These are phyloP conservation scores for Neoarius graeffei DNA, from an alignment of 2,113 vertebrate species.

Conservation along the genomic window DNA sequence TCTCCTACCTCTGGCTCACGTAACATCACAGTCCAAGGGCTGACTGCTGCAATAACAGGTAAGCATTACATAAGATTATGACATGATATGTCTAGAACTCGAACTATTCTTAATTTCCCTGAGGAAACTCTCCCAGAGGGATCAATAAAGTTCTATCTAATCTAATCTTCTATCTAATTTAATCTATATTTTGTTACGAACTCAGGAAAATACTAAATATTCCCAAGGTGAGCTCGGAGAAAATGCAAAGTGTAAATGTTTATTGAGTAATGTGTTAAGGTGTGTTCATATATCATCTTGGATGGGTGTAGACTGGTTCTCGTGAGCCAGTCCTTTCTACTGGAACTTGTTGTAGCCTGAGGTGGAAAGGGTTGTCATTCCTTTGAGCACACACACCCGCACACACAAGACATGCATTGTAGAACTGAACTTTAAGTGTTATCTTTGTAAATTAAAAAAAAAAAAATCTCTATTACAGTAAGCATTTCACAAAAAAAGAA, in stretches of 20 bases:
- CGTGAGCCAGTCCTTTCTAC: background rate
- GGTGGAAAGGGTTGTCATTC: constrained; percentile 27
- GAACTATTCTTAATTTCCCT: background rate
- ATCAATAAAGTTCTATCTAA: too few species aligned
- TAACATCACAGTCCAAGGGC: constrained; percentile 28
- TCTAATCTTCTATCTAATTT: too few species aligned
- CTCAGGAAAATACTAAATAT: background rate
- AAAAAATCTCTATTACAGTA: background rate
- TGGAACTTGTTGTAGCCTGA: constrained; percentile 15
- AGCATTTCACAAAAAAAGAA: background rate
- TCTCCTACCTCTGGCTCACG: background rate
- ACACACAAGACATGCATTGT: background rate
- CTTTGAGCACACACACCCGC: background rate
- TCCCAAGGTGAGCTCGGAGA: background rate
- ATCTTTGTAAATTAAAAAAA: background rate
- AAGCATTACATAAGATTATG: constrained; percentile 9
- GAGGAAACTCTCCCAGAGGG: too few species aligned
- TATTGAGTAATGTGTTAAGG: constrained; percentile 22
- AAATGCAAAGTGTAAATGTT: background rate
- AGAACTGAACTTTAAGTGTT: background rate
- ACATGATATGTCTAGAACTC: background rate
- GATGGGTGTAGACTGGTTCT: constrained; percentile 46
- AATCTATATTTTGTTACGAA: background rate
- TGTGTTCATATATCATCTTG: constrained; percentile 46
- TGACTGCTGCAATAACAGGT: constrained; percentile 24